Base-by-base conservation (phyloP, 2,797 vertebrate genomes). In the Darevskia nairensis region DNA sequence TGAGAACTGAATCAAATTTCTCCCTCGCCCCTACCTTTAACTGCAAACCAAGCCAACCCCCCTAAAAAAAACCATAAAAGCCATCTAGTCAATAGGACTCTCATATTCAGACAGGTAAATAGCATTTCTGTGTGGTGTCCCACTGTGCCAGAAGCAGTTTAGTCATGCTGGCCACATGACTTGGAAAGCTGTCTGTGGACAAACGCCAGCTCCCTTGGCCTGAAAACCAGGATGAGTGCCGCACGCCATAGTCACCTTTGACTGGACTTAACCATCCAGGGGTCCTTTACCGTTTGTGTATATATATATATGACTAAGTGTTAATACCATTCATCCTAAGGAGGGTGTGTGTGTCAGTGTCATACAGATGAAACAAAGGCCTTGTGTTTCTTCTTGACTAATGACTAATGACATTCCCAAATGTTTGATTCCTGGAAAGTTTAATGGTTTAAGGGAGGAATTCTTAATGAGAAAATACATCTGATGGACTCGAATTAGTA, bases 381-480 rank as follows among this genome's bases (percentile, higher is more conserved):
- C n/a, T 84, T 15, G 71, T 89, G 1, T 2, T 27, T 29, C 6
- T 69, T 78, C 88, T 46, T 8, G 69, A 32, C 1, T 66, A 13
- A 25, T 8, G 69, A 32, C 1, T 66, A 13, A 21, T 1, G 41
- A 80, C 79, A 72, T 85, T 74, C 50, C 8, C 50, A 71, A 39
- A 35, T 80, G 71, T 21, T 66, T 88, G 8, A 0, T 25, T 84
- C 82, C 82, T 41, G 82, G 64, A 86, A 86, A 64, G 55, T 85
- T 90, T 77, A 55, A 88, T 23, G 86, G 79, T 50, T 89, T 81
- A 35, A 81, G 80, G 80, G 17, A 59, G 19, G 32, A 80, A 66
- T 13, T 13, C 10, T 2, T 82, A 66, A 44, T 13, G 21, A 88
- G 75, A 61, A 71, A 86, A 76, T 88, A 55, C 46, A 64, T 55